Percentiles rank a stretch among this genome's conserved stretches.
Evolutionary conservation across 2,888 invertebrate species (phyloP).

Genomic region (Eupsilia transversa): DNA sequence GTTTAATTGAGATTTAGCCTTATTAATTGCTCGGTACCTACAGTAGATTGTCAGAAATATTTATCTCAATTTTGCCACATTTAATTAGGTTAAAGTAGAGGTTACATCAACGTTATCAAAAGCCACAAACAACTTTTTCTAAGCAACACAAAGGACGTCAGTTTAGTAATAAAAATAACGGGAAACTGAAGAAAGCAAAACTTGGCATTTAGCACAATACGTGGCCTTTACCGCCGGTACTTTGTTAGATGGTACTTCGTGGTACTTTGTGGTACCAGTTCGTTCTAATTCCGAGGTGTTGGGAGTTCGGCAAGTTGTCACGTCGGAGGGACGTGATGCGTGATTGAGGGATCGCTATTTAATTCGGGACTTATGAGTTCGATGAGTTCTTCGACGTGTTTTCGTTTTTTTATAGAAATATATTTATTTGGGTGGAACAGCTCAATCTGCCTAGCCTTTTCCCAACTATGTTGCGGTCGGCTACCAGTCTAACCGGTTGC

Average conservation of each 20-base stretch:
- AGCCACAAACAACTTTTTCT: slow-evolving; percentile 14
- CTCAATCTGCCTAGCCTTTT: too few species aligned
- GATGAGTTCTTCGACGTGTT: neutral
- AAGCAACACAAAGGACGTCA: slow-evolving; percentile 16
- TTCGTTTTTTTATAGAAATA: too few species aligned
- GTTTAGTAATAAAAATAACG: slow-evolving; percentile 28
- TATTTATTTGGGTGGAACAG: too few species aligned
- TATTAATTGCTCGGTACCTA: neutral
- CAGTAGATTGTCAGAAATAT: neutral
- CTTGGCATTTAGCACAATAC: slow-evolving; percentile 44
- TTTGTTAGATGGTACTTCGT: slow-evolving; percentile 2
- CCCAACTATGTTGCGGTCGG: too few species aligned
- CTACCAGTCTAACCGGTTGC: too few species aligned
- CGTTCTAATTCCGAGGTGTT: slow-evolving; percentile 24
- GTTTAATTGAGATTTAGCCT: neutral
- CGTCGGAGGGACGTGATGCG: slow-evolving; percentile 13
- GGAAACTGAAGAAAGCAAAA: slow-evolving; percentile 31
- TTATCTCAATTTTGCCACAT: neutral
- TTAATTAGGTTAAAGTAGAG: neutral
- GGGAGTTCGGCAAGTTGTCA: slow-evolving; percentile 32
- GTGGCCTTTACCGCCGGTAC: slow-evolving; percentile 32
- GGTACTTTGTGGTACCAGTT: slow-evolving; percentile 9
- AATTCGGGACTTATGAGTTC: slow-evolving; percentile 7
- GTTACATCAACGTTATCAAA: slow-evolving; percentile 9
- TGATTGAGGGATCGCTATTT: slow-evolving; percentile 38